Evolutionary conservation across 2,113 vertebrate species (phyloP).

Genomic region (Amblyornis subalaris): DNA sequence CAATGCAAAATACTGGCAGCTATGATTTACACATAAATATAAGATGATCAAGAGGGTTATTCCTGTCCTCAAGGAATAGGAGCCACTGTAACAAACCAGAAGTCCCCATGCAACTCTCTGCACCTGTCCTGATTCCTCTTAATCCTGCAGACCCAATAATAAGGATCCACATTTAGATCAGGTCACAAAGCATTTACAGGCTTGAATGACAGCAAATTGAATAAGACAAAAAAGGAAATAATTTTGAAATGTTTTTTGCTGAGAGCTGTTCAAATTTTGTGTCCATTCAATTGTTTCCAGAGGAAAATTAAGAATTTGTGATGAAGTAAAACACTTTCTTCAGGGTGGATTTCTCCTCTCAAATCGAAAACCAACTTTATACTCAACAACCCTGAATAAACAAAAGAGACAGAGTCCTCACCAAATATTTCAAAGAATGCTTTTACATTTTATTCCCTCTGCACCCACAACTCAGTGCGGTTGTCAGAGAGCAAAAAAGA

Average conservation of each 20-base stretch:
- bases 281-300: neutral
- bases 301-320: neutral
- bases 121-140: slow-evolving; percentile 58
- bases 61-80: slow-evolving; percentile 36
- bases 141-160: slow-evolving; percentile 48
- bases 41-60: neutral
- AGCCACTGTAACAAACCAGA: slow-evolving; percentile 28
- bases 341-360: neutral
- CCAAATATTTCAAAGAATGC: neutral
- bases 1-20: slow-evolving; percentile 44
- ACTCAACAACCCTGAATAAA: neutral
- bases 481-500: neutral
- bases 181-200: neutral
- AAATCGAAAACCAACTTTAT: neutral
- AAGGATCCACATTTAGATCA: slow-evolving; percentile 24
- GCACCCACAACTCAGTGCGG: rapidly evolving
- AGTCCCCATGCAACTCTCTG: slow-evolving; percentile 40
- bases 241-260: neutral
- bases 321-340: neutral
- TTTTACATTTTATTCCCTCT: neutral
- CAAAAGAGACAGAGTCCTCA: neutral
- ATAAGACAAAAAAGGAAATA: neutral
- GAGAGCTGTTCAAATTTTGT: neutral
- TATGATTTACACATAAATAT: slow-evolving; percentile 30
- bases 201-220: neutral